Evolutionary conservation across 2,888 invertebrate species (phyloP), one percentile per base, ranked within the genome.

Genomic region (Perizoma flavofasciatum): DNA sequence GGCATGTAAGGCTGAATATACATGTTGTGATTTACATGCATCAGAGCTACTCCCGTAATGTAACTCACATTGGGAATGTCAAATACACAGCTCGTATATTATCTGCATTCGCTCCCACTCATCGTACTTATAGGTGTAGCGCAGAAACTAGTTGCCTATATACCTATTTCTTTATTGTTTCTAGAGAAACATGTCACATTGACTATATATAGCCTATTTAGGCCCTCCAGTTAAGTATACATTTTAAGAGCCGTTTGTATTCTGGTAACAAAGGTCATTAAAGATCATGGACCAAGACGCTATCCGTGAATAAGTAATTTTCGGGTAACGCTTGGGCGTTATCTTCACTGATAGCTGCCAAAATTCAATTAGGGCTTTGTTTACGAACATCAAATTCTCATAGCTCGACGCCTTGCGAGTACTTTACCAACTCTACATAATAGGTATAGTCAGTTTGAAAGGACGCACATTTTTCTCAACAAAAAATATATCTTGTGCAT

Each of bases 21-120:
- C 91, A 89, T 87, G 79, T 79, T 77, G 74, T 86, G 78, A 88
- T 92, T 91, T 87, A 88, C 89, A 92, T 92, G 91, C 90, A 89
- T 86, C 88, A 85, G 78, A 84, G 89, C 82, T 73, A 81, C 88
- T 88, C 85, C 87, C 86, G 86, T 90, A 90, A 90, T 89, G 87
- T 89, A 55, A 85, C 80, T 81, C 84, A 87, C 85, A 73, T 69
- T 72, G 77, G 75, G 91, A 89, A 91, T 92, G 83, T 81, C 78
- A 91, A 90, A 74, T 72, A 72, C 78, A 81, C 79, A 81, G n/a
- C 5, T n/a, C 77, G 80, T 81, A 82, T 79, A 74, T 80, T 69
- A 76, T 79, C 71, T 75, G 72, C 81, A 75, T 82, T 75, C 74
- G 74, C 75, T 81, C 77, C 74, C 75, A 78, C 77, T 64, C 58